Base-by-base conservation (phyloP, 2,113 vertebrate species). In the Lepus europaeus region DNA sequence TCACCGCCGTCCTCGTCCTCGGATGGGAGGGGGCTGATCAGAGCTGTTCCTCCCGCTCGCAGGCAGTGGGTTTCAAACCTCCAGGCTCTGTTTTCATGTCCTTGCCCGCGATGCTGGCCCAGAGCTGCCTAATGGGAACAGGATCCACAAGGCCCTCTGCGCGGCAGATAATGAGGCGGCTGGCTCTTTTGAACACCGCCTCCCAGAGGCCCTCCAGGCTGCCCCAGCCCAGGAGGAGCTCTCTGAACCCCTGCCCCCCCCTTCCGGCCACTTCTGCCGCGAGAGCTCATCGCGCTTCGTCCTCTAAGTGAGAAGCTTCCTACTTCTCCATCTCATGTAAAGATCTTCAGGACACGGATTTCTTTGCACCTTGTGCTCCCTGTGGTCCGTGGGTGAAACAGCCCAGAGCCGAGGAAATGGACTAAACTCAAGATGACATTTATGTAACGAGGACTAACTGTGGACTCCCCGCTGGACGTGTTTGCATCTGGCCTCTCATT, bases 201-300 rank as follows among this genome's bases (percentile, higher is more conserved):
- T 96, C 95, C 87, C 39, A 5, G 85, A 95, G 89, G 95, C 51
- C 97, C 77, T 93, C 92, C 95, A 72, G 89, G 80, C 51, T 94
- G 69, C 84, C 61, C 53, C 0, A 0, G 1, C 39, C 81, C 64
- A 27, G 2, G 0, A 6, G 5, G 51, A 17, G n/a, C 92, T 87
- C 78, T 95, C 93, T 93, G 89, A 94, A 89, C 84, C 89, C 92
- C 82, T 9, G 5, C 17, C 17, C 14, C 56, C 56, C 56, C 56
- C 17, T 16, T 19, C 4, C 56, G 36, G 33, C 0, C 1, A 63
- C 45, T 74, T 72, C 73, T 51, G 36, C 53, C 85, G 63, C 0
- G 0, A 49, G 4, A 1, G 61, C 74, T 89, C 25, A 91, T 61
- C 77, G 78, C 33, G 7, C 45, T 78, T 61, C 53, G 88, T 91